A percentile compares a stretch with the other conserved stretches of the same genome.
phyloP scores from a whole-genome alignment of 1,140 invertebrate species.

The Drosophila auraria region DNA sequence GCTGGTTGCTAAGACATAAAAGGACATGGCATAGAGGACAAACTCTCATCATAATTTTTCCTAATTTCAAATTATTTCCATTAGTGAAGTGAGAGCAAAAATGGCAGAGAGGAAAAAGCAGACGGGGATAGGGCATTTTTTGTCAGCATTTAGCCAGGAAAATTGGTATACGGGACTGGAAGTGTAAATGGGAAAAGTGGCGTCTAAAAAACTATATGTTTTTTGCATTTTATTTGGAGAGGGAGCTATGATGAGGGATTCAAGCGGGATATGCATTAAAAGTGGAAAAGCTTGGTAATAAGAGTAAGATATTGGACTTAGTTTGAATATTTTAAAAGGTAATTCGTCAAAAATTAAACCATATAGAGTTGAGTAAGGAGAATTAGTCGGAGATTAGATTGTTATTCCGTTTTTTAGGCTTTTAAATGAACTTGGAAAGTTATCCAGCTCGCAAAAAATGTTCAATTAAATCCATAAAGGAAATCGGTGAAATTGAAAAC shows the following conservation, averaged over 20 bases:
- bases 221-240: background rate
- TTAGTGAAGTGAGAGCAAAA: conserved; percentile 22
- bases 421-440: background rate
- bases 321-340: too few species aligned
- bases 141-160: conserved; percentile 10
- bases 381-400: too few species aligned
- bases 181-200: background rate
- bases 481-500: conserved; percentile 40
- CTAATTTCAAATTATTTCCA: conserved; percentile 57
- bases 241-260: too few species aligned
- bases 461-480: conserved; percentile 31
- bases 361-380: too few species aligned
- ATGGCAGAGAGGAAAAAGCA: background rate
- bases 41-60: conserved; percentile 55
- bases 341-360: too few species aligned
- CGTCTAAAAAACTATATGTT: background rate
- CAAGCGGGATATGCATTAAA: too few species aligned
- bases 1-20: conserved; percentile 35
- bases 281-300: too few species aligned
- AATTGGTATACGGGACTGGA: conserved; percentile 4
- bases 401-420: too few species aligned
- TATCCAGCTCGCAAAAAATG: conserved; percentile 4
- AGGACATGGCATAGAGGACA: conserved; percentile 38
- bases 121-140: conserved; percentile 7
- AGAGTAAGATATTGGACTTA: too few species aligned